Evolutionary conservation across 2,113 vertebrate genomes (phyloP), one percentile per base, ranked within the genome.

Genomic region (Cyprichromis sp.): DNA sequence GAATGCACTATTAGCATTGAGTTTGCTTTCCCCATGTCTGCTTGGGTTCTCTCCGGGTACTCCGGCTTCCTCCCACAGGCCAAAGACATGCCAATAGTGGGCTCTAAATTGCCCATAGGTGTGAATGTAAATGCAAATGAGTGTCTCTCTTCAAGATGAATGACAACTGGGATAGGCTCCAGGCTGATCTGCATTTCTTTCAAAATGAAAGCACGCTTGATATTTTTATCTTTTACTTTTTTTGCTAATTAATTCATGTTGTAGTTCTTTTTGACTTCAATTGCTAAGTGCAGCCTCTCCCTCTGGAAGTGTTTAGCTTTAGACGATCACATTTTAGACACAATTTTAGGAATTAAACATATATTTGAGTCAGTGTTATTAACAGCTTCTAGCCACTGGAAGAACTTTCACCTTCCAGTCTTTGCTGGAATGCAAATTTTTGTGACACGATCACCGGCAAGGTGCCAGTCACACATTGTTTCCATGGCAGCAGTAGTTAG

Each of bases 381-480:
- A 78, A 50, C 71, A 78, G 24, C 71, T 78, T 78, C 42, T 50
- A 8, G 7, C 24, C 42, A 19, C 42, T 50, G 71, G 24, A 31
- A 31, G 24, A 29, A 78, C 24, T 78, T 78, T 21, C 61, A 34
- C 87, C 79, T 36, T 52, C 13, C 52, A 85, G 24, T 19, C 71
- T 17, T 31, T 78, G 42, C 24, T 78, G 42, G 2, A 50, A 50
- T 4, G 42, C 42, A 76, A 76, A 50, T 76, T 19, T 50, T 6
- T 78, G 24, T 50, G 24, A 78, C 81, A 86, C 14, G 47, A 61
- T 88, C 53, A n/a, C 9, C 63, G 78, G 84, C 88, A 71, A 91
- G 81, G 82, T 91, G 93, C 85, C 86, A 91, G 81, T 95, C 91
- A 91, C 53, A 84, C 59, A 40, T 81, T 66, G 92, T 94, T 94